Evolutionary conservation across 1,140 invertebrate genomes (phyloP), one percentile per base, ranked within the genome.

Genomic region (Samia ricini): DNA sequence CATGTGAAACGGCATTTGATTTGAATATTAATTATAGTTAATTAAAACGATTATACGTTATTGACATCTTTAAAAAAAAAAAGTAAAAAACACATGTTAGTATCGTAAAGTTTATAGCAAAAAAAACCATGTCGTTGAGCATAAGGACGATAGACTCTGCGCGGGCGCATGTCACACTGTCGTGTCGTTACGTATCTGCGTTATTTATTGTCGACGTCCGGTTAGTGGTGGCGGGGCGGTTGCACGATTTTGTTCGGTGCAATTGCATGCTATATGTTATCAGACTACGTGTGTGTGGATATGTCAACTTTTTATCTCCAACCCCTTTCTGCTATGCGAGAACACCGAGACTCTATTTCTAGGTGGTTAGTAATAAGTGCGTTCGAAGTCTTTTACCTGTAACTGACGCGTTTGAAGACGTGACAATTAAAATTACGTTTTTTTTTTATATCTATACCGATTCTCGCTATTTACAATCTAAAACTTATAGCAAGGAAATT

Each of bases 131-230:
- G 33, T 42, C n/a, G 33, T 15, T 51, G 50, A 21, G 21, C 19
- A 52, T 20, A 23, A 52, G 22, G 22, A 20, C 19, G 51, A 52
- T 52, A 12, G 20, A 22, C 19, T 33, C 6, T 64, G 70, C 76
- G 74, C 79, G 69, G 66, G 79, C 77, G 74, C 75, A 77, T 72
- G 82, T 88, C 83, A 80, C 72, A 63, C 71, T 76, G 69, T 76
- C 82, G 79, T 85, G 83, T 85, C 24, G 74, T 73, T 69, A 84
- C 77, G 74, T 88, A 88, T 85, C 85, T 77, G 69, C 73, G 66
- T 88, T 85, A 86, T 88, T 88, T 88, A 85, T 88, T 83, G 81
- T 67, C 76, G 72, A 72, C 75, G 83, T 78, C 76, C 78, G 74
- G 20, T 20, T 23, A 52, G 20, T 52, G 10, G 51, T 22, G 51